Evolutionary conservation across 1,140 invertebrate genomes (phyloP), one percentile per base, ranked within the genome.

Genomic region (Lordiphosa collinella): DNA sequence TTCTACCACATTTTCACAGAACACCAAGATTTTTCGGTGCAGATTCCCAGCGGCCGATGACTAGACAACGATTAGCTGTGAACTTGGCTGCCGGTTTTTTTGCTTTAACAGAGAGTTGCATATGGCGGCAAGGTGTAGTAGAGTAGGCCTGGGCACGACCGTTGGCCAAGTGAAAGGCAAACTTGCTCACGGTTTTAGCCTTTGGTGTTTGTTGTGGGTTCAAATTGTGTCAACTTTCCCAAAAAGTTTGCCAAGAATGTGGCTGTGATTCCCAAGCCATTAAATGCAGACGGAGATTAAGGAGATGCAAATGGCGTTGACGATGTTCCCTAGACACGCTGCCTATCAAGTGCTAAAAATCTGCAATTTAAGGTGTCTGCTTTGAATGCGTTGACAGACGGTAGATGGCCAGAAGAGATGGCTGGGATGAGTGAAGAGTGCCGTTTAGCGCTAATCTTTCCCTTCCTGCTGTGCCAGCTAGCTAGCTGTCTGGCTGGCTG

Each of bases 211-310:
- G 51, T 31, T n/a, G 57, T 31, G 73, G 60, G 76, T 68, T 59
- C 66, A 75, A 80, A 80, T 65, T 82, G 66, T 80, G 76, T 82
- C 76, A 80, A 80, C 76, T 80, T 82, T 82, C 76, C 61, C 75
- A 55, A 79, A 73, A 68, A 71, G 34, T 48, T 58, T 58, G 40
- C 57, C 41, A 41, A 59, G 70, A 80, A 80, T 79, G 65, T 25
- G 34, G 36, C 53, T 67, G 32, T 31, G 44, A 79, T 73, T 57
- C 57, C 44, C 57, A 62, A 54, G 71, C 67, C 76, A 82, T 80
- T 80, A 80, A 80, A 52, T 55, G 76, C 76, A 82, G 71, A 80
- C 71, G 54, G 18, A 66, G 51, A 37, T 46, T 16, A 43, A 29
- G 22, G 38, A 54, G 49, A 60, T 73, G 55, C 55, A 55, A 53